Evolutionary conservation across 1,140 invertebrate genomes (phyloP), one percentile per base, ranked within the genome.

Genomic region (Pogonomyrmex barbatus): DNA sequence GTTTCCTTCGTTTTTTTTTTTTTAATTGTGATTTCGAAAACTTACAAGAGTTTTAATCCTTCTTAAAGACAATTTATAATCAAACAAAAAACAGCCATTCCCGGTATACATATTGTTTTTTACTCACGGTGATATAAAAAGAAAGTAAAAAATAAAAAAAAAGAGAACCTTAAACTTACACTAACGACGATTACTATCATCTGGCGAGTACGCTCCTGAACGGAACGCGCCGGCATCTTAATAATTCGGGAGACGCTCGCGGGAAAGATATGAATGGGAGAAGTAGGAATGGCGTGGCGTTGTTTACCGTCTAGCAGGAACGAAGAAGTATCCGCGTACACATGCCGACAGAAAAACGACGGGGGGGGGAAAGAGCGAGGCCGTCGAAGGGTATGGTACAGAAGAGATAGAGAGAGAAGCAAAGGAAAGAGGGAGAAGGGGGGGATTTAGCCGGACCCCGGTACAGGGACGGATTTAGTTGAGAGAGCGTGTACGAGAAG

Each of bases 221-320:
- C 58, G 76, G 63, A 65, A 81, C 87, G 78, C 85, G 84, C 58
- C 82, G 84, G 91, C 68, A 91, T 89, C 85, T 85, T 88, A 91
- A 91, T 91, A 91, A 92, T 90, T 89, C 85, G 87, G 86, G 88
- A 88, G 85, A 88, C 88, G 91, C 78, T 81, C 86, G 89, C 81
- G 84, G 70, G 83, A 73, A 83, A 88, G 91, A 92, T 90, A 93
- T 94, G 92, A 94, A 93, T 94, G 93, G 89, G 88, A 89, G 89
- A 77, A 87, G 76, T 67, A 78, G 88, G 87, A 75, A 90, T 88
- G 91, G 85, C 87, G 88, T 88, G 91, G 90, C 87, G 92, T 93
- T 93, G 91, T 93, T 93, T 93, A 93, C 91, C 85, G 91, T 93
- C 90, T 91, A 91, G 91, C 87, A 91, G 87, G 79, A 87, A 86